A percentile compares a stretch with the other conserved stretches of the same genome.
phyloP scores from a whole-genome alignment of 2,888 invertebrate genomes.

The Caenorhabditis virilis region DNA sequence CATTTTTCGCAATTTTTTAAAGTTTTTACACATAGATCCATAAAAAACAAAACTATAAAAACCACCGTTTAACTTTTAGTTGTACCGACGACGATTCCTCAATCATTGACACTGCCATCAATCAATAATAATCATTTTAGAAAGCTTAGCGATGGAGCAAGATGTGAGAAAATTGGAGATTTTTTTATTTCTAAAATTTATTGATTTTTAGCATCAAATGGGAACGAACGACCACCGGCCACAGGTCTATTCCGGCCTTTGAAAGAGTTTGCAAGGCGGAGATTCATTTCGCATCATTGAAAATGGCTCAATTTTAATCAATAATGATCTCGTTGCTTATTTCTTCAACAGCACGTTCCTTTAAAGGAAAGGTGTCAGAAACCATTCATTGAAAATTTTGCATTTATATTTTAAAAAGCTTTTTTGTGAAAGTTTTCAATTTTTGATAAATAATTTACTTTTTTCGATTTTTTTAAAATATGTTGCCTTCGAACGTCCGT shows the following conservation, averaged over 20 bases:
- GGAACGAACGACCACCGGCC: background rate
- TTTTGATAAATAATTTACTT: too few relatives aligned
- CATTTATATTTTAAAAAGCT: too few relatives aligned
- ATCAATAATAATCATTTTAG: conserved; percentile 28
- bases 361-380: too few relatives aligned
- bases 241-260: conserved; percentile 27
- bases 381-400: too few relatives aligned
- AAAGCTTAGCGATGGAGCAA: conserved; percentile 7
- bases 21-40: too few relatives aligned
- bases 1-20: too few relatives aligned
- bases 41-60: too few relatives aligned
- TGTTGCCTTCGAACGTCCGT: too few relatives aligned
- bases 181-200: conserved; percentile 1
- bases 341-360: too few relatives aligned
- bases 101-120: conserved; percentile 28
- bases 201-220: background rate
- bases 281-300: conserved; percentile 13
- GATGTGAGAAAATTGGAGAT: conserved; percentile 14
- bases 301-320: conserved; percentile 6
- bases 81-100: conserved; percentile 9
- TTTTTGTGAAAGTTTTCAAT: too few relatives aligned
- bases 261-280: conserved; percentile 31
- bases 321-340: conserved; percentile 4
- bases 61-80: too few relatives aligned
- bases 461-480: too few relatives aligned